These are phyloP conservation scores for Daphoenositta chrysoptera DNA, from an alignment of 2,113 vertebrate genomes.

Conservation along the genomic window DNA sequence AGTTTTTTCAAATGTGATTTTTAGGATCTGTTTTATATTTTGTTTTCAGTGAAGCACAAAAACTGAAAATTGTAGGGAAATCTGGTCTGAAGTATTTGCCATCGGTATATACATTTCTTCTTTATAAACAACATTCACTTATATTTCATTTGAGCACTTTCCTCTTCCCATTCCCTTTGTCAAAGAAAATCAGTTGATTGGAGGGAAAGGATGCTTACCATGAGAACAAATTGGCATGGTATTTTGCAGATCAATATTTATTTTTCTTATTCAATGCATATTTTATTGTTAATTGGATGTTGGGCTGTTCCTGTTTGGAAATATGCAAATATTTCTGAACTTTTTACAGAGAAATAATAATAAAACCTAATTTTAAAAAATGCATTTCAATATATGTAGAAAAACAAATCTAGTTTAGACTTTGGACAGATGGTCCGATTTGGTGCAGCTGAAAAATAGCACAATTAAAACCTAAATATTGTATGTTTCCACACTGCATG, in stretches of 20 bases:
- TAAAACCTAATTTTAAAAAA: constrained; percentile 35
- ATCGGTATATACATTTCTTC: background rate
- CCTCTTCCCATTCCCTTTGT: background rate
- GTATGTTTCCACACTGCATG: constrained; percentile 78
- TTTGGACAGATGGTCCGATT: constrained; percentile 51
- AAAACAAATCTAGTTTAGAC: constrained; percentile 52
- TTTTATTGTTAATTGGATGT: constrained; percentile 14
- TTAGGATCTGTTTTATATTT: constrained; percentile 37
- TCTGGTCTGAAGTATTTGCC: constrained; percentile 18
- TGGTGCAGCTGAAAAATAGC: constrained; percentile 53
- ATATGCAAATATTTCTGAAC: constrained; percentile 27
- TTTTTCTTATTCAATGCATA: background rate
- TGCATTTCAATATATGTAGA: constrained; percentile 13
- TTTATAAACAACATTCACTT: background rate
- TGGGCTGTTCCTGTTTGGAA: background rate
- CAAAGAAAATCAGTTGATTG: background rate
- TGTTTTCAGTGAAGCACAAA: constrained; percentile 32
- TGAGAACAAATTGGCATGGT: background rate
- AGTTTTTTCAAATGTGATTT: constrained; percentile 37
- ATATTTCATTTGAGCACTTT: background rate
- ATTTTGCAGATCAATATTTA: constrained; percentile 33
- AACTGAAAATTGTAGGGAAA: constrained; percentile 16
- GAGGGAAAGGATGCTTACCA: background rate
- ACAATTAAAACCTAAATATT: constrained; percentile 65
- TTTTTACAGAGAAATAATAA: constrained; percentile 36